Conservation (phyloP, 2,113 vertebrate species). For the Gallinago jamesoni region DNA sequence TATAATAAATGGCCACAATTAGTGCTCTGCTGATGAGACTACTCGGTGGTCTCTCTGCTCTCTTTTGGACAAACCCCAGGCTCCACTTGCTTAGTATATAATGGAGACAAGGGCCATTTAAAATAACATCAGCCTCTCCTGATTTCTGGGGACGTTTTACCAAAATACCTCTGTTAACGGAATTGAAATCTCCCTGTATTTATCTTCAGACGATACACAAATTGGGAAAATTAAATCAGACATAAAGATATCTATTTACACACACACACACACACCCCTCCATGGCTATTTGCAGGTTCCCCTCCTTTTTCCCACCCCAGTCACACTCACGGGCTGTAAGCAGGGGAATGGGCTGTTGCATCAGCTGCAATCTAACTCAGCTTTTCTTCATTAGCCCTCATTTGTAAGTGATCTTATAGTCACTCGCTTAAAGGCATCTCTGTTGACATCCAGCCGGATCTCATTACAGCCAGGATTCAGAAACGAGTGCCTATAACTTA, state of each 20-base stretch:
- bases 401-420: background rate
- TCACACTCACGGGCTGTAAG: background rate
- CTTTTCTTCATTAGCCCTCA: background rate
- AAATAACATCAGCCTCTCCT: constrained; percentile 42
- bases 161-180: background rate
- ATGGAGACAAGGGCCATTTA: constrained; percentile 37
- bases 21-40: constrained; percentile 80
- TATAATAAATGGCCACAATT: constrained; percentile 86
- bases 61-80: constrained; percentile 76
- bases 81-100: constrained; percentile 39
- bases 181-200: constrained; percentile 8
- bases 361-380: background rate
- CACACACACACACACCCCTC: background rate
- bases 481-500: constrained; percentile 3
- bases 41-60: constrained; percentile 83
- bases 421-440: background rate
- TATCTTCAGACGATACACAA: background rate
- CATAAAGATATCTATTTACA: background rate
- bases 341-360: background rate
- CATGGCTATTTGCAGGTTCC: background rate
- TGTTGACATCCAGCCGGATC: background rate
- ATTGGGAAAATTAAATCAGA: background rate
- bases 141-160: constrained; percentile 11
- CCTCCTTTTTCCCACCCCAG: background rate
- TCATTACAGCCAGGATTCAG: background rate